These are phyloP conservation scores for Odontocerum albicorne DNA, from an alignment of 2,888 invertebrate genomes.

Conservation along the genomic window DNA sequence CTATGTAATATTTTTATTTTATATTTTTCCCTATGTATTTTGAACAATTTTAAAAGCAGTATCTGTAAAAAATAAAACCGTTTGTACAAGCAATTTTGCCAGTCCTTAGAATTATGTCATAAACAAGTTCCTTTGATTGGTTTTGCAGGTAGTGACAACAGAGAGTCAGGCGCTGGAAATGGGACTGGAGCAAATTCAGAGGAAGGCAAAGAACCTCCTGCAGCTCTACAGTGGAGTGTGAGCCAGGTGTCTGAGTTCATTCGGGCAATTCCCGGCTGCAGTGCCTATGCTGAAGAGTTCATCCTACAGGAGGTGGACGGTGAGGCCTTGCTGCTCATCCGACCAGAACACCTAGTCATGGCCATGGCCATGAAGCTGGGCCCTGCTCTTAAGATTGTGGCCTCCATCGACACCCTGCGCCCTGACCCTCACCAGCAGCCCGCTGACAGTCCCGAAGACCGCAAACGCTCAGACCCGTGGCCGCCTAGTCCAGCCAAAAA, in stretches of 20 bases:
- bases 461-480: conserved; percentile 21
- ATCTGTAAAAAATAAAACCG: no score
- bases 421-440: conserved; percentile 48
- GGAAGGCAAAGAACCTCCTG: conserved; percentile 20
- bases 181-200: conserved; percentile 20
- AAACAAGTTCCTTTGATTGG: no score
- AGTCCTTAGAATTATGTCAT: no score
- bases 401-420: conserved; percentile 83
- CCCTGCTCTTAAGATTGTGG: conserved; percentile 93
- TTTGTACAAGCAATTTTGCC: no score
- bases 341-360: conserved; percentile 92
- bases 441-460: neutral
- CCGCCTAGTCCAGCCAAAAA: conserved; percentile 30
- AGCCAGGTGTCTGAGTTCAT: conserved; percentile 88
- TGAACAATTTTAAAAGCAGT: no score
- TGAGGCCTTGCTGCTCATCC: conserved; percentile 87
- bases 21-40: no score
- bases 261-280: conserved; percentile 84
- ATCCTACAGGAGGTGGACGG: conserved; percentile 95
- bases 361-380: conserved; percentile 95
- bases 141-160: conserved; percentile 9
- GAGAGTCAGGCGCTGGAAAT: conserved; percentile 6
- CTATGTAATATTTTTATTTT: no score
- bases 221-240: conserved; percentile 28
- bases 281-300: conserved; percentile 93